A percentile compares a stretch with the other conserved stretches of the same genome.
phyloP scores from a whole-genome alignment of 2,113 vertebrate genomes.

The Maccullochella peelii region DNA sequence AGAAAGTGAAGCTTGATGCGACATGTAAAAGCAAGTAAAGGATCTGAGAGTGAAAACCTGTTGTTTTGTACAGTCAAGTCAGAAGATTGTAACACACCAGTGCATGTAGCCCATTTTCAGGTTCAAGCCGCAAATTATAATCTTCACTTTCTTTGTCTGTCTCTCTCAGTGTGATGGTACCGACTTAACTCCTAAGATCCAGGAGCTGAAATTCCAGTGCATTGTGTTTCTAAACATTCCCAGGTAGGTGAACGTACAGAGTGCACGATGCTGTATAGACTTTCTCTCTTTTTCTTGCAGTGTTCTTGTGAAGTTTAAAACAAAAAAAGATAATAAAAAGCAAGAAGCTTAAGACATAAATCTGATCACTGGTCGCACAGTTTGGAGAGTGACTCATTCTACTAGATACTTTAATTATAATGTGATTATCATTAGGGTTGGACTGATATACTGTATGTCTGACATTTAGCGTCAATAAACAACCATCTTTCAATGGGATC shows the following conservation, averaged over 20 bases:
- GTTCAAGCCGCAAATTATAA: background rate
- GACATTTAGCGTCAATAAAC: no score
- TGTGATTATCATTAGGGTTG: background rate
- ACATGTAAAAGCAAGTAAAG: background rate
- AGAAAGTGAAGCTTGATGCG: background rate
- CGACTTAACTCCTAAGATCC: conserved; percentile 96
- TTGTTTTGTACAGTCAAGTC: background rate
- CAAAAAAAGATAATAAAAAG: background rate
- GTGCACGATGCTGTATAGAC: no score
- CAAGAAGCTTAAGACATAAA: background rate
- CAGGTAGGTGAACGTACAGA: conserved; percentile 84
- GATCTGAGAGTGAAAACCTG: background rate
- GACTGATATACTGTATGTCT: background rate
- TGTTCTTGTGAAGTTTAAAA: background rate
- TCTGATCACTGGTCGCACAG: background rate
- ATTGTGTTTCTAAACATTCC: conserved; percentile 99
- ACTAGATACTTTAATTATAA: background rate
- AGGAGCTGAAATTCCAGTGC: conserved; percentile 98
- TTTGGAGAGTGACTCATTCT: background rate
- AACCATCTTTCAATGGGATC: no score
- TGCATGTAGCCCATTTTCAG: background rate
- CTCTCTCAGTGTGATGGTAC: conserved; percentile 92
- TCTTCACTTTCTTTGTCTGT: background rate
- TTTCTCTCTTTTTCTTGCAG: background rate
- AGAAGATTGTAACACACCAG: background rate